Percentiles rank a stretch among this genome's conserved stretches.
These are phyloP conservation scores for Liasis olivaceus DNA, from an alignment of 2,797 vertebrate species.

Conservation along the genomic window DNA sequence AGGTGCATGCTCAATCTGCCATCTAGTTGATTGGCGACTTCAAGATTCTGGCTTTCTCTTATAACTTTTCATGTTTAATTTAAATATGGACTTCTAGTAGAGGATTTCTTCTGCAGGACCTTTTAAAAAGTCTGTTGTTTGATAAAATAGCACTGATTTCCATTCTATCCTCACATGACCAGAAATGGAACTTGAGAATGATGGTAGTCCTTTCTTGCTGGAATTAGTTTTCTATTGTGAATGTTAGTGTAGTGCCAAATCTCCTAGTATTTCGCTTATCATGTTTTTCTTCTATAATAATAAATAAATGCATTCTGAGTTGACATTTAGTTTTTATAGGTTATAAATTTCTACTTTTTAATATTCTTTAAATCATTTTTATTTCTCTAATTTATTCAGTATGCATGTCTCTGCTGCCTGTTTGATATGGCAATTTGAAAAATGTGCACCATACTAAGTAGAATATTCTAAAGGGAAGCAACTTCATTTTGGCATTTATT, in stretches of 20 bases:
- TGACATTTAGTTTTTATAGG: constrained; percentile 57
- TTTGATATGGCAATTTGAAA: constrained; percentile 53
- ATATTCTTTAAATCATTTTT: constrained; percentile 38
- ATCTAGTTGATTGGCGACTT: neutral
- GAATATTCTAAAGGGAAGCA: constrained; percentile 64
- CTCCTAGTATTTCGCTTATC: neutral
- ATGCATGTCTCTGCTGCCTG: constrained; percentile 39
- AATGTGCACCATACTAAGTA: constrained; percentile 46
- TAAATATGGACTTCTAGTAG: neutral
- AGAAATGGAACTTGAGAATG: neutral
- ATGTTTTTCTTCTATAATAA: constrained; percentile 54
- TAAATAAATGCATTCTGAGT: constrained; percentile 27
- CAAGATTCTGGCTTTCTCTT: neutral
- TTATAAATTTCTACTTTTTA: constrained; percentile 62
- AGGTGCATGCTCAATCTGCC: neutral
- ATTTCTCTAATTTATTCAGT: constrained; percentile 40
- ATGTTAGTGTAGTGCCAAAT: constrained; percentile 41
- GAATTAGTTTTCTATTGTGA: neutral
- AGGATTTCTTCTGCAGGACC: neutral
- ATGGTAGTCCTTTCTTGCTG: constrained; percentile 18
- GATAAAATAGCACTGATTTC: neutral
- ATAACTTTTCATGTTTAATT: neutral
- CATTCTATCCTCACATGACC: neutral
- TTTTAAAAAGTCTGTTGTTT: neutral
- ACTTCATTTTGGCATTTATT: constrained; percentile 66